These are phyloP conservation scores for Lymantria monacha DNA, from an alignment of 2,888 invertebrate species.

Conservation along the genomic window DNA sequence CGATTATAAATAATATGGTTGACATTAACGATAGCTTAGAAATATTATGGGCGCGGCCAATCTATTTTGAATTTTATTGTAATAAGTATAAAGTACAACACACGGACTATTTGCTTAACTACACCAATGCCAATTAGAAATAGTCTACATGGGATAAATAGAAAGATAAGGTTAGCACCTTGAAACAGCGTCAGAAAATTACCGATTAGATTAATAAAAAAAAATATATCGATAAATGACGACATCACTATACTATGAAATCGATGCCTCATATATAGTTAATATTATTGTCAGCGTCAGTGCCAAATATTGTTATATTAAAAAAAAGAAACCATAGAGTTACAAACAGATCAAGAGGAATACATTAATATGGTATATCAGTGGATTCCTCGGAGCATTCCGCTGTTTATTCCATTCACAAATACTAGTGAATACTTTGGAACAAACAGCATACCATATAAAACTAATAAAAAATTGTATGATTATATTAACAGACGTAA, in stretches of 20 bases:
- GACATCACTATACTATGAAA: conserved; percentile 27
- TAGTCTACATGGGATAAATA: background rate
- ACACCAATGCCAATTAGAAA: background rate
- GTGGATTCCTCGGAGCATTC: too few relatives aligned
- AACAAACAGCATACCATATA: too few relatives aligned
- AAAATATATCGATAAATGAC: conserved; percentile 16
- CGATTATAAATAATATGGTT: conserved; percentile 12
- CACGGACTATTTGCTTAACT: background rate
- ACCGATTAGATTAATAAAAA: conserved; percentile 17
- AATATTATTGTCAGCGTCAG: conserved; percentile 35
- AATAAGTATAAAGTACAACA: conserved; percentile 1
- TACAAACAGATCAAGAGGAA: too few relatives aligned
- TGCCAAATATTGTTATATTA: conserved; percentile 15
- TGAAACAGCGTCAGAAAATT: conserved; percentile 10
- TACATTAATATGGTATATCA: too few relatives aligned
- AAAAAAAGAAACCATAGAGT: conserved; percentile 2
- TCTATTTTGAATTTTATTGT: background rate
- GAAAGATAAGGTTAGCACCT: conserved; percentile 21
- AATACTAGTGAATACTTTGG: too few relatives aligned
- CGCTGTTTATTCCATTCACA: too few relatives aligned
- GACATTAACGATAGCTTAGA: conserved; percentile 19
- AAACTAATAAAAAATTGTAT: too few relatives aligned
- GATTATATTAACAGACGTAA: too few relatives aligned
- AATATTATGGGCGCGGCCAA: conserved; percentile 32
- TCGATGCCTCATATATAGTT: conserved; percentile 12